Evolutionary conservation across 2,888 invertebrate genomes (phyloP).

Genomic region (Epinotia ramella): DNA sequence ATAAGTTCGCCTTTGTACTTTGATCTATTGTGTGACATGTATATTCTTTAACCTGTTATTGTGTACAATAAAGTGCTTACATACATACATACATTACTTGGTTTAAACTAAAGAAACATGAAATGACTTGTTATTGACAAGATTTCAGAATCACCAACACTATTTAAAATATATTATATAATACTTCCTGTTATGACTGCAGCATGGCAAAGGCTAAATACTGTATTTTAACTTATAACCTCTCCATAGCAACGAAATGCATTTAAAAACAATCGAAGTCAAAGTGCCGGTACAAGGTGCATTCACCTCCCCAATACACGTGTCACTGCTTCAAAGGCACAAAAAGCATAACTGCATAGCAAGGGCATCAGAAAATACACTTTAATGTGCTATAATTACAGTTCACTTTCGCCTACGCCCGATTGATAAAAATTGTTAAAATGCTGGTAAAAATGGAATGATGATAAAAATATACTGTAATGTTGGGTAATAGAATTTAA

Average conservation of each 20-base stretch:
- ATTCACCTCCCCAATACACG: constrained; percentile 74
- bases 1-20: no score
- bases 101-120: neutral
- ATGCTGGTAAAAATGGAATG: constrained; percentile 39
- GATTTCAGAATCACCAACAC: neutral
- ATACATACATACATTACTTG: no score
- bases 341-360: constrained; percentile 47
- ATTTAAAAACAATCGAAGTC: constrained; percentile 62
- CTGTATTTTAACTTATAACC: constrained; percentile 26
- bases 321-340: constrained; percentile 58
- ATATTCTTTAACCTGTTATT: no score
- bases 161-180: constrained; percentile 2
- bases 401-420: constrained; percentile 30
- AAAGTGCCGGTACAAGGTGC: constrained; percentile 72
- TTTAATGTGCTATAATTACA: constrained; percentile 33
- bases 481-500: constrained; percentile 2
- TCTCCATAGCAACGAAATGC: constrained; percentile 35
- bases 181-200: constrained; percentile 3
- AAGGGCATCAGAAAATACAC: constrained; percentile 47
- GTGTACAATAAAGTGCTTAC: no score
- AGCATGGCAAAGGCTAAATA: constrained; percentile 14
- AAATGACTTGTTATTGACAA: neutral
- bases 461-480: constrained; percentile 23
- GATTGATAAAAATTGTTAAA: constrained; percentile 5
- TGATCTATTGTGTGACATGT: no score